Percentiles rank a stretch among this genome's conserved stretches.
Conservation (phyloP, 2,113 vertebrate species). For the Cyanoderma ruficeps region DNA sequence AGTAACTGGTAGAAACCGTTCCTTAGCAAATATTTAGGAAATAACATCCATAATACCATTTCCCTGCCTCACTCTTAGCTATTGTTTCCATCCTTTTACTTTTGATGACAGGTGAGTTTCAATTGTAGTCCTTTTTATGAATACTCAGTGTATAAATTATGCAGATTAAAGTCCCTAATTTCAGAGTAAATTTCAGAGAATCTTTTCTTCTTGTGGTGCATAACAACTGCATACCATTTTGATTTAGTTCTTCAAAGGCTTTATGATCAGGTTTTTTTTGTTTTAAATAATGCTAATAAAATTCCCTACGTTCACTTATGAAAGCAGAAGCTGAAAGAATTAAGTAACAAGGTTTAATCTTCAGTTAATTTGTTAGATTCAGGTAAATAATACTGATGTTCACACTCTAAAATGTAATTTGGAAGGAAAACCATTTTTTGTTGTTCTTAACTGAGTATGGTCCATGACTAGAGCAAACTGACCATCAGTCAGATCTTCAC, state of each 20-base stretch:
- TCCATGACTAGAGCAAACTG: neutral
- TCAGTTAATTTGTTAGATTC: neutral
- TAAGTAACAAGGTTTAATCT: neutral
- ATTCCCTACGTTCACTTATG: neutral
- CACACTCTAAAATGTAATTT: neutral
- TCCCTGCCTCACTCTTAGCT: constrained; percentile 10
- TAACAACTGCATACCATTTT: neutral
- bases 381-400: neutral
- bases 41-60: constrained; percentile 55
- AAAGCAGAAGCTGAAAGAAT: neutral
- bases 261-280: neutral
- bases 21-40: constrained; percentile 57
- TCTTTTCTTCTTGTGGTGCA: neutral
- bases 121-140: constrained; percentile 36
- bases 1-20: constrained; percentile 8
- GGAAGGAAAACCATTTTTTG: neutral
- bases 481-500: neutral
- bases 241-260: constrained; percentile 13
- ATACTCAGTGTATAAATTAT: constrained; percentile 28
- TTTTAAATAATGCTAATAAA: neutral
- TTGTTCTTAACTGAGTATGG: neutral
- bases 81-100: constrained; percentile 44
- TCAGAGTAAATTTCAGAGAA: constrained; percentile 27
- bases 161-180: constrained; percentile 52
- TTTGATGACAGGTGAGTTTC: constrained; percentile 50